Evolutionary conservation across 2,888 invertebrate genomes (phyloP).

Genomic region (Dryobota labecula): DNA sequence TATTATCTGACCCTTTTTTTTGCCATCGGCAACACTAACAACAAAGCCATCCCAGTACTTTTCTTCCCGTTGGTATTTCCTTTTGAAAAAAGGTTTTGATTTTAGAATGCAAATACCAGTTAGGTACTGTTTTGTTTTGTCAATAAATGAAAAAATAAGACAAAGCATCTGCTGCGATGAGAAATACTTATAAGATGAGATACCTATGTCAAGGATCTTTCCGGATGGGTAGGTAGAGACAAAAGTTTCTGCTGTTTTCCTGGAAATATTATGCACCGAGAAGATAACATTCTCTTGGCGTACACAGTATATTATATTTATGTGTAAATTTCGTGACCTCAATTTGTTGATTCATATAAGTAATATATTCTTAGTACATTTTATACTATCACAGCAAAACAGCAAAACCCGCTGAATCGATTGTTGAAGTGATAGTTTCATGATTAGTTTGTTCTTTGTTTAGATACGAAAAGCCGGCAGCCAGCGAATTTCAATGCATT

Average conservation of each 20-base stretch:
- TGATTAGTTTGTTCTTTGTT: conserved; percentile 52
- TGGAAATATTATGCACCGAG: conserved; percentile 23
- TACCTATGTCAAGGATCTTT: conserved; percentile 19
- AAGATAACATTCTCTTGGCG: conserved; percentile 20
- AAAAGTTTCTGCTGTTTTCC: conserved; percentile 15
- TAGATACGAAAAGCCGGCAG: conserved; percentile 20
- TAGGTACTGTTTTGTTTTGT: not conserved
- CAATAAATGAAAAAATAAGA: not conserved
- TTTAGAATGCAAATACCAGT: not conserved
- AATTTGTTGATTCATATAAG: conserved; percentile 31
- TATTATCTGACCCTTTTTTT: conserved; percentile 19
- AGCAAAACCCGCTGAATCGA: conserved; percentile 28
- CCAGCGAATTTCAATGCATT: conserved; percentile 23
- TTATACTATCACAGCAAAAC: conserved; percentile 14
- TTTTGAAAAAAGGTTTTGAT: not conserved
- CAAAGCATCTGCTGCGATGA: not conserved
- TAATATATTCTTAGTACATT: conserved; percentile 24
- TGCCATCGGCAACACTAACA: conserved; percentile 4
- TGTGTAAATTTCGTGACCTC: conserved; percentile 32
- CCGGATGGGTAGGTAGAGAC: not conserved
- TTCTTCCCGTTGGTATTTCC: conserved; percentile 4
- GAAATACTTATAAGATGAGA: not conserved
- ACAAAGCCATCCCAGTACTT: not conserved
- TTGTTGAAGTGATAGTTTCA: conserved; percentile 36
- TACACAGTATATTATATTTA: conserved; percentile 42